Evolutionary conservation across 2,797 vertebrate genomes (phyloP).

Genomic region (Mus minutoides): DNA sequence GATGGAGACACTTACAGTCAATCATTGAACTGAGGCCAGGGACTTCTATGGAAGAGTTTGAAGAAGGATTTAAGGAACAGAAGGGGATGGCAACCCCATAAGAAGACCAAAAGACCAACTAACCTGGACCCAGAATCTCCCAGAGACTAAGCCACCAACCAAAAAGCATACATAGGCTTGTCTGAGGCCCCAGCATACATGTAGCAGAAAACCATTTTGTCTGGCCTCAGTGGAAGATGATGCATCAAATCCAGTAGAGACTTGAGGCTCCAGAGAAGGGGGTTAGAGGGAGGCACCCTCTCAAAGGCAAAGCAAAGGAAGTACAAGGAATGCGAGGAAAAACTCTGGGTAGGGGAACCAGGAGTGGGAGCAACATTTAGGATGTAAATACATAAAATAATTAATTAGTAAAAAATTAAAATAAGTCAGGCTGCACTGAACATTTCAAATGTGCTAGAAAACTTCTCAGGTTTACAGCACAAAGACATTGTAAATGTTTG

Average conservation of each 20-base stretch:
- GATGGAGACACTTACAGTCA: not conserved
- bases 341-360: not conserved
- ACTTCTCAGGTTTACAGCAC: not conserved
- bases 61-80: not conserved
- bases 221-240: not conserved
- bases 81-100: not conserved
- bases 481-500: not conserved
- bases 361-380: not conserved
- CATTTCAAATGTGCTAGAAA: not conserved
- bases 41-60: not conserved
- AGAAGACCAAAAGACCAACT: not conserved
- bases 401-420: not conserved
- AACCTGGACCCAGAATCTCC: not conserved
- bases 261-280: not conserved
- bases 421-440: not conserved
- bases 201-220: not conserved
- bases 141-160: not conserved
- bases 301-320: not conserved
- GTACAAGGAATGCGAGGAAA: not conserved
- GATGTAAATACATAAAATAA: not conserved
- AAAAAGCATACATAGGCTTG: not conserved
- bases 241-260: not conserved
- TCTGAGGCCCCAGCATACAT: not conserved
- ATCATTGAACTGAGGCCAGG: not conserved
- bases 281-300: not conserved